Evolutionary conservation across 2,888 invertebrate genomes (phyloP).

Genomic region (Pyrochroa serraticornis): DNA sequence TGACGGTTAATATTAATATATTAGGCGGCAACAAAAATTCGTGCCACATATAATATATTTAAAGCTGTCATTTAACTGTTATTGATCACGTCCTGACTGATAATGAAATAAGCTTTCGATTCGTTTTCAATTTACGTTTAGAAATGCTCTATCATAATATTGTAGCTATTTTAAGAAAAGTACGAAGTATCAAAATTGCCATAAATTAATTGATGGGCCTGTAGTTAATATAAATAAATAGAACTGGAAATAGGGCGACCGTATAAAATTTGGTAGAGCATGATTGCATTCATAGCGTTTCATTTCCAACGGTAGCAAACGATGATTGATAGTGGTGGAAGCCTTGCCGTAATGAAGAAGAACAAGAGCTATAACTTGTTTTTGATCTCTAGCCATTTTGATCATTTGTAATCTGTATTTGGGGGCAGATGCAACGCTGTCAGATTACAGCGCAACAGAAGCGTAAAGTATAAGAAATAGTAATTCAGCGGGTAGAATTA

Average conservation of each 20-base stretch:
- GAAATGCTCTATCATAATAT: too few relatives aligned
- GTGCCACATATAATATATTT: too few relatives aligned
- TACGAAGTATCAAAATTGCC: too few relatives aligned
- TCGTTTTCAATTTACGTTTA: too few relatives aligned
- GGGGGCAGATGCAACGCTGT: constrained; percentile 20
- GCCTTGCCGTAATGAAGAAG: constrained; percentile 25
- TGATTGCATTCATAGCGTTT: constrained; percentile 19
- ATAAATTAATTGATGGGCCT: too few relatives aligned
- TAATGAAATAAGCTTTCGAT: too few relatives aligned
- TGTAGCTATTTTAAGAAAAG: too few relatives aligned
- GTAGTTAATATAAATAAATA: constrained; percentile 11
- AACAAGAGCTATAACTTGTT: constrained; percentile 27
- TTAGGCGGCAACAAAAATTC: too few relatives aligned
- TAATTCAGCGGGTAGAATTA: constrained; percentile 9
- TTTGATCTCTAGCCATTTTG: constrained; percentile 23
- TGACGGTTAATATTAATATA: too few relatives aligned
- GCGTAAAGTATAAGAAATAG: constrained; percentile 4
- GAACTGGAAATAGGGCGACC: constrained; percentile 2
- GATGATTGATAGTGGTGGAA: constrained; percentile 22
- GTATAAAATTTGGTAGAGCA: constrained; percentile 6
- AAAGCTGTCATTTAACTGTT: too few relatives aligned
- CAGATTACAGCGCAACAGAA: constrained; percentile 17
- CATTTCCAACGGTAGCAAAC: constrained; percentile 18
- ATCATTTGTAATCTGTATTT: constrained; percentile 22
- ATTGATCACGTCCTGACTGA: too few relatives aligned